Conservation (phyloP, 2,797 vertebrate species). For the Hipposideros larvatus region DNA sequence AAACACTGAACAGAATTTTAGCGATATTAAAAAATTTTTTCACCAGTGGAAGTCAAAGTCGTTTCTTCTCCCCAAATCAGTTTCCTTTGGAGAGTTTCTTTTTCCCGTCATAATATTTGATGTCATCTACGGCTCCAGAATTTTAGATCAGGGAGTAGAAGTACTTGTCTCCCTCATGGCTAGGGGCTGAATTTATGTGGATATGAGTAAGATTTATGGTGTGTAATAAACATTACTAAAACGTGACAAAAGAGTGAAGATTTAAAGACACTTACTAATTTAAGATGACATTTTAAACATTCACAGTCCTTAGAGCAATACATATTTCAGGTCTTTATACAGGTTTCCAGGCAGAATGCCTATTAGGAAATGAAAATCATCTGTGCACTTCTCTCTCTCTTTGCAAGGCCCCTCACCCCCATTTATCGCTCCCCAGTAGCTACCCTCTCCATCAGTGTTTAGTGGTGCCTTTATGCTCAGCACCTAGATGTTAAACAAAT, state of each 20-base stretch:
- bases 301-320: slow-evolving; percentile 71
- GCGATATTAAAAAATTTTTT: background rate
- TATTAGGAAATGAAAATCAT: slow-evolving; percentile 76
- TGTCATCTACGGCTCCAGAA: slow-evolving; percentile 22
- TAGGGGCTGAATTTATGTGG: slow-evolving; percentile 75
- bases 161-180: slow-evolving; percentile 55
- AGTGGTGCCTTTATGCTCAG: slow-evolving; percentile 68
- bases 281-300: slow-evolving; percentile 84
- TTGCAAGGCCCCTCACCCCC: fast-evolving
- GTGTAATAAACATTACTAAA: slow-evolving; percentile 84
- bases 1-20: slow-evolving; percentile 29
- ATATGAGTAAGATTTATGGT: slow-evolving; percentile 80
- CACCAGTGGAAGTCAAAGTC: background rate
- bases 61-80: background rate
- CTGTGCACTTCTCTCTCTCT: slow-evolving; percentile 49
- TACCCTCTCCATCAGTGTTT: slow-evolving; percentile 67
- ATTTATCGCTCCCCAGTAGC: slow-evolving; percentile 50
- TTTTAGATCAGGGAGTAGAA: slow-evolving; percentile 58
- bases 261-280: slow-evolving; percentile 85
- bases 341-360: slow-evolving; percentile 75
- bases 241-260: slow-evolving; percentile 81
- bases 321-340: slow-evolving; percentile 77
- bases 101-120: slow-evolving; percentile 56
- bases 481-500: slow-evolving; percentile 80
- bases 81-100: slow-evolving; percentile 43